phyloP scores from a whole-genome alignment of 92 coral and sea anemone species.

The Virgularia gustaviana region DNA sequence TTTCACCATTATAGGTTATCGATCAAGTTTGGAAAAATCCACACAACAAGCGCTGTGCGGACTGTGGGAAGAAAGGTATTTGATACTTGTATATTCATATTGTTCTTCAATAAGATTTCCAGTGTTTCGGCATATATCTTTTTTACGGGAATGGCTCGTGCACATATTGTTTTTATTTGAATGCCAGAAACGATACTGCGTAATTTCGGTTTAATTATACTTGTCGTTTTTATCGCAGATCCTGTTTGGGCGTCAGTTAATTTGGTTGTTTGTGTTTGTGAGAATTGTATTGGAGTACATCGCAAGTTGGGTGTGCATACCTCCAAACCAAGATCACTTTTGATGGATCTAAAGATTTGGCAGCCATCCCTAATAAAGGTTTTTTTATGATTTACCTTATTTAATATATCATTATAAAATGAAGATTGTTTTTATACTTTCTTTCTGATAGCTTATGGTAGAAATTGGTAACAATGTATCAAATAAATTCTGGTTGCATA shows the following conservation, averaged over 20 bases:
- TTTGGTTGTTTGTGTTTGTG: constrained; percentile 56
- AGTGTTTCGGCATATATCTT: no score
- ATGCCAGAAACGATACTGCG: not conserved
- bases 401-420: not conserved
- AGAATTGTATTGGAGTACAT: constrained; percentile 69
- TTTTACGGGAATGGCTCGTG: no score
- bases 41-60: constrained; percentile 80
- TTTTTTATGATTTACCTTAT: not conserved
- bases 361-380: constrained; percentile 77
- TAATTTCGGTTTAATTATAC: not conserved
- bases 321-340: constrained; percentile 79
- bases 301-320: constrained; percentile 82
- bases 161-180: not conserved
- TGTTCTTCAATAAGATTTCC: no score
- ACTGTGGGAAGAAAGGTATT: constrained; percentile 86
- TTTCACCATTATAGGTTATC: constrained; percentile 54
- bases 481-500: constrained; percentile 67
- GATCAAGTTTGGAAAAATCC: constrained; percentile 74
- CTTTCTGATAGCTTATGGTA: constrained; percentile 62
- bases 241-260: constrained; percentile 97
- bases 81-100: not conserved
- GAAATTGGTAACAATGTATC: constrained; percentile 75
- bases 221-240: constrained; percentile 47
- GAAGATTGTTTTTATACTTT: not conserved
- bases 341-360: constrained; percentile 93